Percentiles rank a stretch among this genome's conserved stretches.
Conservation (phyloP, 2,113 vertebrate genomes). For the Ornithorhynchus anatinus region DNA sequence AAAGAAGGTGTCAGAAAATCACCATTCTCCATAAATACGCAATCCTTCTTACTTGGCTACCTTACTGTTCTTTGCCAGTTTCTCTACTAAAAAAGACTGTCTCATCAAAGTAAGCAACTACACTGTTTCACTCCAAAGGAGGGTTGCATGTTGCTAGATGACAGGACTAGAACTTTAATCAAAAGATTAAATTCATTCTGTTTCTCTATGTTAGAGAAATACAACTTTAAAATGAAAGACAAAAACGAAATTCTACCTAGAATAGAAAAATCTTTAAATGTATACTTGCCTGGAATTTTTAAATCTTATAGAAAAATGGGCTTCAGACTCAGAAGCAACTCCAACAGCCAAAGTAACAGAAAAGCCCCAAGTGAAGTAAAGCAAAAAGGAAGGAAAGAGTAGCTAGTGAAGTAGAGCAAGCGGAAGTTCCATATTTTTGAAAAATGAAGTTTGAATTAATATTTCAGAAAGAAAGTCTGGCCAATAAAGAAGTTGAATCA, state of each 20-base stretch:
- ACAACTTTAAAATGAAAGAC: conserved; percentile 17
- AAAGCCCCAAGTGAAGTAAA: conserved; percentile 60
- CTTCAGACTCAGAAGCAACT: conserved; percentile 48
- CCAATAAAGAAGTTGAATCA: conserved; percentile 83
- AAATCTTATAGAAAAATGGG: neutral
- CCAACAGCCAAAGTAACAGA: conserved; percentile 58
- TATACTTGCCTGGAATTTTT: conserved; percentile 31
- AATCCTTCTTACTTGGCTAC: no score
- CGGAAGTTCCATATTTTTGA: conserved; percentile 56
- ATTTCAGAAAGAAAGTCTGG: conserved; percentile 73
- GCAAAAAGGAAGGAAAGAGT: conserved; percentile 61
- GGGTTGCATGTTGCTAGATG: neutral
- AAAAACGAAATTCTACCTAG: neutral
- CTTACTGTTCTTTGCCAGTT: neutral
- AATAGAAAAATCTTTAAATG: conserved; percentile 17
- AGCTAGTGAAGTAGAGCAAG: conserved; percentile 59
- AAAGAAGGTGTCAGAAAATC: no score
- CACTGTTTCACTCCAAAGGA: neutral
- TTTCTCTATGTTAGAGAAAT: conserved; percentile 19
- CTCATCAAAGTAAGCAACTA: neutral
- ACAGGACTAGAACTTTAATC: neutral
- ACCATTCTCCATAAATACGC: no score
- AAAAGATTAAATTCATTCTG: conserved; percentile 20
- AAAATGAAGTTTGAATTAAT: conserved; percentile 56
- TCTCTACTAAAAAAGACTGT: neutral